A percentile compares a stretch with the other conserved stretches of the same genome.
Evolutionary conservation across 2,797 vertebrate genomes (phyloP).

Genomic region (Gobionotothen gibberifrons): DNA sequence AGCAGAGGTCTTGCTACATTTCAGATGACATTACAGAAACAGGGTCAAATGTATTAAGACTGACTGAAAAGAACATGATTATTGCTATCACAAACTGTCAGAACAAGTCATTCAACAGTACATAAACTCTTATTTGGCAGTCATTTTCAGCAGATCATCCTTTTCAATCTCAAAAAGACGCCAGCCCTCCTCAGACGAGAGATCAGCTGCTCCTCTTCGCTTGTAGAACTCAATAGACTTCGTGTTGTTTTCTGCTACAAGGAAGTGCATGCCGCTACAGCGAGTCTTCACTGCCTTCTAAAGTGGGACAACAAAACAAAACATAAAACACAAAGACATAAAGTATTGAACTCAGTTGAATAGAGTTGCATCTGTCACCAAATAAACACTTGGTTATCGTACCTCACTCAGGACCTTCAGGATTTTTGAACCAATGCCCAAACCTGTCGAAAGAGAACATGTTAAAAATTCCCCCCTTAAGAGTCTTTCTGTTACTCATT

Average conservation of each 20-base stretch:
- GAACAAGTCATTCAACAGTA: slow-evolving; percentile 6
- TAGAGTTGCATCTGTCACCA: background rate
- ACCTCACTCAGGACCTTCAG: slow-evolving; percentile 83
- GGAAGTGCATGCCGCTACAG: slow-evolving; percentile 88
- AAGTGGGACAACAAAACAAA: background rate
- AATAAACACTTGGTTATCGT: slow-evolving; percentile 15
- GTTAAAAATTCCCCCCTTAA: background rate
- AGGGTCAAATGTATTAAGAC: slow-evolving; percentile 13
- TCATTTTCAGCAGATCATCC: slow-evolving; percentile 74
- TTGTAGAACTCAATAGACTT: slow-evolving; percentile 81
- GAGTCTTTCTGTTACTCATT: slow-evolving; percentile 45
- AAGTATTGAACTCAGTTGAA: background rate
- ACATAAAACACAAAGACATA: background rate
- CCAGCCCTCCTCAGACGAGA: slow-evolving; percentile 85
- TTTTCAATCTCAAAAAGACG: slow-evolving; percentile 85
- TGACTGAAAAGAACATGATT: slow-evolving; percentile 10
- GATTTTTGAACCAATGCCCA: slow-evolving; percentile 83
- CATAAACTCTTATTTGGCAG: slow-evolving; percentile 61
- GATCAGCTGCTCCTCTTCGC: slow-evolving; percentile 76
- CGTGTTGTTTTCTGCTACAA: slow-evolving; percentile 84
- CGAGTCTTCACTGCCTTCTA: slow-evolving; percentile 85
- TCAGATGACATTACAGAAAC: background rate
- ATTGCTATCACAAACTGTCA: background rate
- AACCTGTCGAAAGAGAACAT: slow-evolving; percentile 72
- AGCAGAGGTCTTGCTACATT: background rate